phyloP scores from a whole-genome alignment of 2,113 vertebrate species.

The Corvus moneduloides region DNA sequence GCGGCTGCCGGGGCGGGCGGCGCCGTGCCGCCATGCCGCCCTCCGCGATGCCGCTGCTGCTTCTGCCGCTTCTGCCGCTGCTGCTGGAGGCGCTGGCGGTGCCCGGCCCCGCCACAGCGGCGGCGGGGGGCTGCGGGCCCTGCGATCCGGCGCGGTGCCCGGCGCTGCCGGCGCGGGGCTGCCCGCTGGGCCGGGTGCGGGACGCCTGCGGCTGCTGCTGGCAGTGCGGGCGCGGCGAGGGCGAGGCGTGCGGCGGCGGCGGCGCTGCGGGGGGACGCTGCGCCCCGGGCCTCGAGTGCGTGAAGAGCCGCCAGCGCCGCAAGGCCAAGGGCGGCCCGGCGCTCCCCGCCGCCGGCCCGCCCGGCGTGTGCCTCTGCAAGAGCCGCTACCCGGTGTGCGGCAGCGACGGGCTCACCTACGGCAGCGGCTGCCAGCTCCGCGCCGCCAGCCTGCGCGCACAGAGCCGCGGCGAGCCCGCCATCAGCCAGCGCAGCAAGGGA shows the following conservation, averaged over 20 bases:
- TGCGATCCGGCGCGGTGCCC: too few relatives aligned
- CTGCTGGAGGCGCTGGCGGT: too few relatives aligned
- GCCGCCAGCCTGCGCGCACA: slow-evolving; percentile 77
- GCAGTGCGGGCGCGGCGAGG: too few relatives aligned
- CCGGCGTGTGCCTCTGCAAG: slow-evolving; percentile 84
- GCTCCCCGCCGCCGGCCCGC: slow-evolving; percentile 27
- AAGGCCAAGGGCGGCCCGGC: slow-evolving; percentile 56
- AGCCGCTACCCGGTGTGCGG: slow-evolving; percentile 86
- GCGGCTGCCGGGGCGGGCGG: slow-evolving; percentile 41
- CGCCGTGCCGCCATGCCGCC: too few relatives aligned
- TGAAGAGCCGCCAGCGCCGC: slow-evolving; percentile 71
- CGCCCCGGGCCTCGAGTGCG: slow-evolving; percentile 82
- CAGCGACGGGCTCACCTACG: slow-evolving; percentile 82
- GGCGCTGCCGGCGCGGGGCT: too few relatives aligned
- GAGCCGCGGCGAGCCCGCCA: slow-evolving; percentile 62
- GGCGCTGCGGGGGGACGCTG: slow-evolving; percentile 72
- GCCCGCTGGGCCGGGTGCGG: too few relatives aligned
- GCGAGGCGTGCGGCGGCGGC: slow-evolving; percentile 67
- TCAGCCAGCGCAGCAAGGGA: slow-evolving; percentile 84
- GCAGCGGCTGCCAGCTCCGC: slow-evolving; percentile 81
- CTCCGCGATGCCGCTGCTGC: too few relatives aligned
- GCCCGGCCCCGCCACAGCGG: too few relatives aligned
- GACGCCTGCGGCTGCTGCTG: too few relatives aligned
- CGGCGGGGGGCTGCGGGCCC: too few relatives aligned
- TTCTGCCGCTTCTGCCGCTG: too few relatives aligned